A percentile compares a stretch with the other conserved stretches of the same genome.
Conservation (phyloP, 2,797 vertebrate genomes). For the Triplophysa bombifrons region DNA sequence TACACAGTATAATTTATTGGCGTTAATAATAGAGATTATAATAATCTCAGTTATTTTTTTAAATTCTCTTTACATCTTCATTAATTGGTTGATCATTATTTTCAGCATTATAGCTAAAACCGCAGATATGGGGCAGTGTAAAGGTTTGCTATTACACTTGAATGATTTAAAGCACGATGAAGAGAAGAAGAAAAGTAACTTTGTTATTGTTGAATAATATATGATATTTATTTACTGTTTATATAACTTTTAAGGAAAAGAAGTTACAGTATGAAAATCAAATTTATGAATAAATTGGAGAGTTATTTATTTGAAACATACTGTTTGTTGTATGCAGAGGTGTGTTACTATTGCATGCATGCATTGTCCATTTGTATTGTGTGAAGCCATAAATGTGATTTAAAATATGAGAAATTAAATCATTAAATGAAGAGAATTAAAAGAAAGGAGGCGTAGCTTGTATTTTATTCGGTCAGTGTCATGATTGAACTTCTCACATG, state of each 20-base stretch:
- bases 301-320: constrained; percentile 3
- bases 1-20: neutral
- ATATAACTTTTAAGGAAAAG: neutral
- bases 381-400: constrained; percentile 1
- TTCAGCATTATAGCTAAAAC: no score
- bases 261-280: neutral
- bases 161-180: neutral
- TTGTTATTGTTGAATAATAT: no score
- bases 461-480: neutral
- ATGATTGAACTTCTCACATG: neutral
- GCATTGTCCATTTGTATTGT: neutral
- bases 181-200: neutral
- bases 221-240: neutral
- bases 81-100: no score
- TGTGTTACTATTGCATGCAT: neutral
- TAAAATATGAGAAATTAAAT: neutral
- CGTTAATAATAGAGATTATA: neutral
- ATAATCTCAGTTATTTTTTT: no score
- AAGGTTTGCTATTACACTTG: neutral
- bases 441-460: neutral
- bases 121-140: no score
- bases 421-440: constrained; percentile 4
- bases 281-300: neutral
- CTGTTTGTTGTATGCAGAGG: constrained; percentile 5
- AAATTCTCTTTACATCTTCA: no score